phyloP scores from a whole-genome alignment of 2,113 vertebrate species.

The Cyphomyrus plagiostoma region DNA sequence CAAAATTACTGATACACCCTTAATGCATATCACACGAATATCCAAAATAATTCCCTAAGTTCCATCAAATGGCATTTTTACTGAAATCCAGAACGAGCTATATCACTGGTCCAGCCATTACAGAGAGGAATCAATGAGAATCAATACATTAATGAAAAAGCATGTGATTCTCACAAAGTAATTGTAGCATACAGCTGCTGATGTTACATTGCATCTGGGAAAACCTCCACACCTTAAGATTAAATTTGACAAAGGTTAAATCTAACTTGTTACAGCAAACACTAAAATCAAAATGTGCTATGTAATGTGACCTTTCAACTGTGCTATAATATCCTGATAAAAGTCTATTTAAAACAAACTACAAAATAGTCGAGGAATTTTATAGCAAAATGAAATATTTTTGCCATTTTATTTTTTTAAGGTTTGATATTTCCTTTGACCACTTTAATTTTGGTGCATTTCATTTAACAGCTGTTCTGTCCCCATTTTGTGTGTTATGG shows the following conservation, averaged over 20 bases:
- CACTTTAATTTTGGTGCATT: neutral
- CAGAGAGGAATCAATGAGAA: neutral
- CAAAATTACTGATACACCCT: neutral
- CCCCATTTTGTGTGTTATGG: neutral
- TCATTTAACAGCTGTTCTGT: neutral
- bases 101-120: neutral
- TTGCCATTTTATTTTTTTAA: neutral
- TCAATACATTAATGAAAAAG: neutral
- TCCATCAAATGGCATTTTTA: neutral
- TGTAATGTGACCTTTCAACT: neutral
- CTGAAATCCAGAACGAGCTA: neutral
- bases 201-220: neutral
- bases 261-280: neutral
- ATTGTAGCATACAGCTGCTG: neutral
- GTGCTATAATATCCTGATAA: neutral
- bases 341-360: neutral
- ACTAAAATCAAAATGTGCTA: neutral
- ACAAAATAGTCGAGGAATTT: neutral
- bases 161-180: neutral
- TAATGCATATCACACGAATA: neutral
- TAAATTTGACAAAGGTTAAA: constrained; percentile 1
- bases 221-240: neutral
- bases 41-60: neutral
- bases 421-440: neutral
- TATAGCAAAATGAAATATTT: neutral